Evolutionary conservation across 2,113 vertebrate genomes (phyloP).

Genomic region (Periophthalmodon schlosseri): DNA sequence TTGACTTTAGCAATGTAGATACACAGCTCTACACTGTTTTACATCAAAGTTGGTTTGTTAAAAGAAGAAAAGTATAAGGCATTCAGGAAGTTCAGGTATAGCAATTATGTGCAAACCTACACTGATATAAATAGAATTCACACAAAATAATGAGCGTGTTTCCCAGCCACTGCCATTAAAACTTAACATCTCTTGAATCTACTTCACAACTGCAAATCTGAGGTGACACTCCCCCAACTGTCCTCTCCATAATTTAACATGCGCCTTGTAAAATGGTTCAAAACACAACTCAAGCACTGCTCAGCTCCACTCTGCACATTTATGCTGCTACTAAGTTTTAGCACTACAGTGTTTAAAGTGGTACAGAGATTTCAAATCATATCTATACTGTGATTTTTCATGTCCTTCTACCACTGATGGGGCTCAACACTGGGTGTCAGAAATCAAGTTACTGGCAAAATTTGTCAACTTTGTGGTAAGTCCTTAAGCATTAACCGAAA

Average conservation of each 20-base stretch:
- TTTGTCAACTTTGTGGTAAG: too few relatives aligned
- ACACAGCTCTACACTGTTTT: too few relatives aligned
- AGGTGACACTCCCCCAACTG: constrained; percentile 30
- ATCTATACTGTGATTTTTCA: neutral
- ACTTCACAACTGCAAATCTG: constrained; percentile 14
- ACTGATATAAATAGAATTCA: neutral
- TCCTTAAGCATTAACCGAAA: too few relatives aligned
- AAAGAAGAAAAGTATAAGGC: neutral
- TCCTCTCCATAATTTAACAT: constrained; percentile 54
- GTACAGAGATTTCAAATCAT: neutral
- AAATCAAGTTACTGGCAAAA: too few relatives aligned
- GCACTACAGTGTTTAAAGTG: neutral
- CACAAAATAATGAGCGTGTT: constrained; percentile 3
- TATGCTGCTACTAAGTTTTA: constrained; percentile 32
- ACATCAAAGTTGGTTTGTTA: too few relatives aligned
- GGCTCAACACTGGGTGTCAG: too few relatives aligned
- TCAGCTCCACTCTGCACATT: constrained; percentile 18
- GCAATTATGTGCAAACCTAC: neutral
- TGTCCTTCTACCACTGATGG: neutral
- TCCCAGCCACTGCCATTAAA: constrained; percentile 16
- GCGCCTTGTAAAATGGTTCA: constrained; percentile 48
- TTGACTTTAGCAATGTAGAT: too few relatives aligned
- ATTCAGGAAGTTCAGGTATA: neutral
- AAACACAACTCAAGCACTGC: constrained; percentile 16
- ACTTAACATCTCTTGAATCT: neutral